Conservation (phyloP, 2,113 vertebrate genomes). For the Corydoras maculifer region DNA sequence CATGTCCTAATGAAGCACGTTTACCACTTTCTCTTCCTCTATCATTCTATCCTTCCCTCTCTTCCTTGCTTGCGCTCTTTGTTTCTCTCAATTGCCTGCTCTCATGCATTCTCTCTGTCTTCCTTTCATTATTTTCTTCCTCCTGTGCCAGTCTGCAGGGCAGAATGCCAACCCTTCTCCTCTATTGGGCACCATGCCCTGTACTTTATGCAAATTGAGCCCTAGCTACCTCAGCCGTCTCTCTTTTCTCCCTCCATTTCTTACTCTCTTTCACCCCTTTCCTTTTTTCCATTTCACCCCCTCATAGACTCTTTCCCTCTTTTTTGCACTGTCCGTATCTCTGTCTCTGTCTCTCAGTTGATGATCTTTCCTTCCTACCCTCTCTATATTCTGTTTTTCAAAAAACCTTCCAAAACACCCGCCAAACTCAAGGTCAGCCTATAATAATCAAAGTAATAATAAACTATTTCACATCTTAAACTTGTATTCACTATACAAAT, state of each 20-base stretch:
- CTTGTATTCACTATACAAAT: too few relatives aligned
- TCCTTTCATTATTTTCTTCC: conserved; percentile 55
- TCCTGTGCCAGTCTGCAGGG: conserved; percentile 61
- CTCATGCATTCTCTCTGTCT: conserved; percentile 52
- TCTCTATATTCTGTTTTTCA: conserved; percentile 5
- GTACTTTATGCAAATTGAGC: conserved; percentile 68
- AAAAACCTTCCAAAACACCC: neutral
- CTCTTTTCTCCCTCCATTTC: conserved; percentile 6
- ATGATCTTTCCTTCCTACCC: neutral
- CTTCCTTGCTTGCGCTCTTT: neutral
- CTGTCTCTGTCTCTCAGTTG: too few relatives aligned
- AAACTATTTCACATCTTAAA: too few relatives aligned
- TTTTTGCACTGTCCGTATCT: neutral
- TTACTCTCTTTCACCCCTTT: conserved; percentile 20
- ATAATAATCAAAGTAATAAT: too few relatives aligned
- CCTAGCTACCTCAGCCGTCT: conserved; percentile 44
- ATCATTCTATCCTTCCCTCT: conserved; percentile 29
- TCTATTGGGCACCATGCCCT: conserved; percentile 66
- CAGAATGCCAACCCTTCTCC: conserved; percentile 65
- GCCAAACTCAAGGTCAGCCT: too few relatives aligned
- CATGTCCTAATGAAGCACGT: conserved; percentile 14
- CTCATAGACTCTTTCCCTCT: neutral
- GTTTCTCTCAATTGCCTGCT: conserved; percentile 1
- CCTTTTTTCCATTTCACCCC: conserved; percentile 34
- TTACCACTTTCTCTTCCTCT: conserved; percentile 46